phyloP scores from a whole-genome alignment of 2,888 invertebrate genomes.

The Diarsia mendica region DNA sequence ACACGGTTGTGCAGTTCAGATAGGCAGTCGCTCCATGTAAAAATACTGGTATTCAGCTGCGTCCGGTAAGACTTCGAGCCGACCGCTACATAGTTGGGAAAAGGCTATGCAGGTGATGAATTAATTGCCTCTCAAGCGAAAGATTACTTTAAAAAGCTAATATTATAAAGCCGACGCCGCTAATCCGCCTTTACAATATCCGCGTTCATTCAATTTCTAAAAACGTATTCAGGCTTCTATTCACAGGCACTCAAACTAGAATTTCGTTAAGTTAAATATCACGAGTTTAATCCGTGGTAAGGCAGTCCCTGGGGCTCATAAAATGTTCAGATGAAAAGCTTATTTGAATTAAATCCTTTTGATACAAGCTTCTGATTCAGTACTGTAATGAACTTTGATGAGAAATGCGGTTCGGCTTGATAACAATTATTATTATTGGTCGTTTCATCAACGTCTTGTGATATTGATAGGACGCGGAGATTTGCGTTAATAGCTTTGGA shows the following conservation, averaged over 20 bases:
- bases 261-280: conserved; percentile 69
- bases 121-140: conserved; percentile 36
- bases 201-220: conserved; percentile 63
- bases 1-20: no score
- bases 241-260: conserved; percentile 66
- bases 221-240: conserved; percentile 55
- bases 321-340: conserved; percentile 74
- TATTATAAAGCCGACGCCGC: conserved; percentile 43
- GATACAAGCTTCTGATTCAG: conserved; percentile 72
- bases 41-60: no score
- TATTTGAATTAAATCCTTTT: conserved; percentile 77
- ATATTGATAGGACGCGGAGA: conserved; percentile 54
- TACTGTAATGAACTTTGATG: conserved; percentile 72
- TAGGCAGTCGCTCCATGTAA: no score
- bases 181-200: conserved; percentile 54
- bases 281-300: conserved; percentile 67
- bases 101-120: not conserved
- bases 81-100: no score
- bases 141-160: conserved; percentile 50
- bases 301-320: conserved; percentile 64
- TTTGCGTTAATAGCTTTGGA: conserved; percentile 48
- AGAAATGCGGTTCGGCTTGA: conserved; percentile 61
- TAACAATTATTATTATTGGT: conserved; percentile 65
- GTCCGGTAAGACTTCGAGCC: no score
- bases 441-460: conserved; percentile 61